These are phyloP conservation scores for Eupithecia subumbrata DNA, from an alignment of 2,888 invertebrate genomes.

Conservation along the genomic window DNA sequence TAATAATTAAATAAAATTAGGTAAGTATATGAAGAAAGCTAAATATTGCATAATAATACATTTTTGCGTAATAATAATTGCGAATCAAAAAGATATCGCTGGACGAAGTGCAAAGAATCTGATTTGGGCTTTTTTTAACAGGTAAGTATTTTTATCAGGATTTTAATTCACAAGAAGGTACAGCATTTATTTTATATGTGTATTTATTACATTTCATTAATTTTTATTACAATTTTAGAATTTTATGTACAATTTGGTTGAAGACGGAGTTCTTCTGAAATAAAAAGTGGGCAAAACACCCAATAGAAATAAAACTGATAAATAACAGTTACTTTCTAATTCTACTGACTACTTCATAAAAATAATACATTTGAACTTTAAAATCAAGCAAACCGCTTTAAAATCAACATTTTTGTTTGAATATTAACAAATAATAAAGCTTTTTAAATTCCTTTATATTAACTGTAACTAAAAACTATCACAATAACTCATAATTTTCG, in stretches of 20 bases:
- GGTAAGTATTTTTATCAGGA: conserved; percentile 22
- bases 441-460: conserved; percentile 11
- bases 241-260: background rate
- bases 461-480: conserved; percentile 4
- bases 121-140: conserved; percentile 31
- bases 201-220: background rate
- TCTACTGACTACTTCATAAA: conserved; percentile 20
- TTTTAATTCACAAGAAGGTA: background rate
- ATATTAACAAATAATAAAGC: conserved; percentile 32
- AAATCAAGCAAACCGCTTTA: conserved; percentile 13
- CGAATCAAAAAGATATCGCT: conserved; percentile 24
- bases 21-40: background rate
- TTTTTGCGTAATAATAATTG: conserved; percentile 11
- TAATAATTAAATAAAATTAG: conserved; percentile 1
- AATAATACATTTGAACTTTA: conserved; percentile 20
- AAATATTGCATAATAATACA: conserved; percentile 13
- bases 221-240: background rate
- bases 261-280: conserved; percentile 8
- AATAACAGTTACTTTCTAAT: background rate
- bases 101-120: conserved; percentile 42
- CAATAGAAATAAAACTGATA: conserved; percentile 6
- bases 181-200: background rate
- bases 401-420: conserved; percentile 4
- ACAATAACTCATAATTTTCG: conserved; percentile 22
- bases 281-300: background rate